These are phyloP conservation scores for Hermaeophaga mercurialis DNA, from an alignment of 2,888 invertebrate species.

Conservation along the genomic window DNA sequence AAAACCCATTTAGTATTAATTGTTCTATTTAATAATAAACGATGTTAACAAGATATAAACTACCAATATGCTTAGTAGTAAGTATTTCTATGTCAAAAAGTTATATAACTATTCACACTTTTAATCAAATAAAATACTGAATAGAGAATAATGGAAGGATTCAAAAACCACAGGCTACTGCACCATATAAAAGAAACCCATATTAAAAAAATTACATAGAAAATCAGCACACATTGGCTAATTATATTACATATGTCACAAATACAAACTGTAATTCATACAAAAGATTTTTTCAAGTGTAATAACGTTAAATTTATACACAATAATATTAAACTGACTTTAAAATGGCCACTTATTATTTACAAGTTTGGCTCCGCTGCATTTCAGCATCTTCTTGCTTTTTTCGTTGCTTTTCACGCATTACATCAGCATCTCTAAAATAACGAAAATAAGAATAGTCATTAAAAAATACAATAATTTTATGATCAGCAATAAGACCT, in stretches of 20 bases:
- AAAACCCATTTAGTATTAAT: neutral
- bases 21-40: neutral
- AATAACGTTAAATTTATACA: slow-evolving; percentile 26
- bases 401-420: slow-evolving; percentile 86
- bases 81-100: no score
- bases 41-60: no score
- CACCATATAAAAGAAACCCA: neutral
- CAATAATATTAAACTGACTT: slow-evolving; percentile 21
- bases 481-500: no score
- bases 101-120: no score
- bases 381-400: slow-evolving; percentile 63
- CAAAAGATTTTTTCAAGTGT: slow-evolving; percentile 24
- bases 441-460: no score
- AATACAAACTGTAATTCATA: slow-evolving; percentile 22
- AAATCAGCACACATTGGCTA: neutral
- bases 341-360: slow-evolving; percentile 32
- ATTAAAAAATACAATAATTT: no score
- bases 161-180: neutral
- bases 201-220: neutral
- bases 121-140: neutral
- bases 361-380: slow-evolving; percentile 32
- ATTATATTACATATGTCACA: slow-evolving; percentile 34
- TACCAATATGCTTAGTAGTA: no score
- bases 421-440: slow-evolving; percentile 83
- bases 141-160: neutral